phyloP scores from a whole-genome alignment of 2,888 invertebrate genomes.

The Osmoderma eremita region DNA sequence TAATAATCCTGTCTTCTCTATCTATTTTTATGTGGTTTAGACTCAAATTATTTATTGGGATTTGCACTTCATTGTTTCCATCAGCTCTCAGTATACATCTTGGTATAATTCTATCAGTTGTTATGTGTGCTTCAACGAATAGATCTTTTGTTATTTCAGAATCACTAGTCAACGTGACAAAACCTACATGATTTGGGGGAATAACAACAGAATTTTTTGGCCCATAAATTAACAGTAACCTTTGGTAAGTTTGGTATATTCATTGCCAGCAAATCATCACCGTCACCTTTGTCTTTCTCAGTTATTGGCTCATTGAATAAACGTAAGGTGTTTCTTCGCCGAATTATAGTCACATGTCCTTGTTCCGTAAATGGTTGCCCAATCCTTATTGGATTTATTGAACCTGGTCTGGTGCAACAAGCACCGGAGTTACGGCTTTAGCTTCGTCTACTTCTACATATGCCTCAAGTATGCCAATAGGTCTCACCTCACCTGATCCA shows the following conservation, averaged over 20 bases:
- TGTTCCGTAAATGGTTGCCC: constrained; percentile 8
- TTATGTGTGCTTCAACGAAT: too few species aligned
- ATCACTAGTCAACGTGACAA: not conserved
- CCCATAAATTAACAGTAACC: not conserved
- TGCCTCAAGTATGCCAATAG: not conserved
- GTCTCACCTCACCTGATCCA: not conserved
- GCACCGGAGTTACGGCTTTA: constrained; percentile 1
- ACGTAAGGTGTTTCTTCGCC: not conserved
- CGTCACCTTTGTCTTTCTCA: not conserved
- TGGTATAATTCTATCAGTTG: too few species aligned
- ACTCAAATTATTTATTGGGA: too few species aligned
- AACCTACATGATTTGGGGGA: constrained; percentile 1
- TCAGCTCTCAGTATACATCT: too few species aligned
- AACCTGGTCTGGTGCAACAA: not conserved
- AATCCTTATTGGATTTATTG: not conserved
- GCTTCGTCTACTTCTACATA: constrained; percentile 11
- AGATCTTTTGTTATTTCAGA: not conserved
- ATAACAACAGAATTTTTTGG: not conserved
- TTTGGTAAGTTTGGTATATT: not conserved
- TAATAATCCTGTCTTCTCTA: too few species aligned
- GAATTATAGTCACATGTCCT: not conserved
- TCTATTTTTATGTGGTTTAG: too few species aligned
- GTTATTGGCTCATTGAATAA: not conserved
- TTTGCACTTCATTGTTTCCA: too few species aligned
- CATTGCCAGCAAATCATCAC: not conserved